Evolutionary conservation across 2,797 vertebrate genomes (phyloP).

Genomic region (Champsocephalus gunnari): DNA sequence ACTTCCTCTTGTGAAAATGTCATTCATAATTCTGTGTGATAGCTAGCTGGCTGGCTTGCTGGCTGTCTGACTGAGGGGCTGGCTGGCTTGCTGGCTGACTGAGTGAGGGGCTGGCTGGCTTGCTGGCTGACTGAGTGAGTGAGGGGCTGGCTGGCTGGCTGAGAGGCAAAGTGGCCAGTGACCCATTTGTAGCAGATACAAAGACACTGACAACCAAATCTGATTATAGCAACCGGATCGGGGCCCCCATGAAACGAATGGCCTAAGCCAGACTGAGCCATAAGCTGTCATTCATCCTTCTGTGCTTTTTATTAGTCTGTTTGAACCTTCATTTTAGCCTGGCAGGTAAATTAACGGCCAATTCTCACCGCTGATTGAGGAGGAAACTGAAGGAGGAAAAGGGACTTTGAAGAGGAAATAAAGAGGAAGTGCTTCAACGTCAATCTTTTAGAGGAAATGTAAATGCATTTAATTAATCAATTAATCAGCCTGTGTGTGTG

Average conservation of each 20-base stretch:
- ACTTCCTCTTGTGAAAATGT: constrained; percentile 79
- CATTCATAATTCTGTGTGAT: constrained; percentile 84
- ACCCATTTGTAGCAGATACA: constrained; percentile 80
- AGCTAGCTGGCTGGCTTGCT: constrained; percentile 65
- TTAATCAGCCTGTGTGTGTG: constrained; percentile 30
- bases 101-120: constrained; percentile 29
- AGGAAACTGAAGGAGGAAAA: constrained; percentile 44
- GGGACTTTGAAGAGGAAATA: constrained; percentile 48
- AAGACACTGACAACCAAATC: constrained; percentile 76
- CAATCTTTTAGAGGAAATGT: constrained; percentile 55
- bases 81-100: constrained; percentile 47
- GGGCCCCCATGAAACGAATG: constrained; percentile 54
- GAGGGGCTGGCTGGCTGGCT: constrained; percentile 55
- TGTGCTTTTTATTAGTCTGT: constrained; percentile 46
- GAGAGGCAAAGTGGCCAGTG: constrained; percentile 74
- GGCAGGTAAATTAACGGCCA: constrained; percentile 48
- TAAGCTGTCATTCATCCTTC: constrained; percentile 67
- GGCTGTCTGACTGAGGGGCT: constrained; percentile 32
- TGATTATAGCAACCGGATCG: constrained; percentile 72
- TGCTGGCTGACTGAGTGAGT: constrained; percentile 36
- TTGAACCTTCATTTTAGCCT: constrained; percentile 58
- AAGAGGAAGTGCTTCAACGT: constrained; percentile 33
- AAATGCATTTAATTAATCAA: constrained; percentile 58
- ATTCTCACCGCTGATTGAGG: constrained; percentile 45
- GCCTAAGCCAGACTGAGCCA: constrained; percentile 52